Conservation (phyloP, 2,113 vertebrate genomes). For the Callaeas wilsoni region DNA sequence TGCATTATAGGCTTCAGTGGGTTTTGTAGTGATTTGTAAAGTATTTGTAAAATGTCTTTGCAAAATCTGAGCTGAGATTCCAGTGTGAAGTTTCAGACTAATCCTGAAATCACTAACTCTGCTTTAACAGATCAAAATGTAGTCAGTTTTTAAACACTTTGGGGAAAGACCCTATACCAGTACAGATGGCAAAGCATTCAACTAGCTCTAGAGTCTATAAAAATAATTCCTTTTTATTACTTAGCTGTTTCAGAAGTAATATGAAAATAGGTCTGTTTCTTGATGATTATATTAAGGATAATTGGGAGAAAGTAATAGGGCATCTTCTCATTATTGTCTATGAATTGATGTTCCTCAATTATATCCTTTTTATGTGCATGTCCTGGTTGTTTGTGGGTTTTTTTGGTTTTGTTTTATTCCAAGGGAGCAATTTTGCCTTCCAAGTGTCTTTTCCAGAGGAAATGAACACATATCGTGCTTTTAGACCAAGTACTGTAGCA, state of each 20-base stretch:
- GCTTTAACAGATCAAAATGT: background rate
- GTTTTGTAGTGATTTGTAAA: background rate
- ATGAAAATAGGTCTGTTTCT: slow-evolving; percentile 38
- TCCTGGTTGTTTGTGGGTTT: background rate
- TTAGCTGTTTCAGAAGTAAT: slow-evolving; percentile 27
- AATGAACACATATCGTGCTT: slow-evolving; percentile 10
- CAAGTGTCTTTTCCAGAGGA: background rate
- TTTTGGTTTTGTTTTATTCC: background rate
- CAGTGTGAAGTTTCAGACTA: background rate
- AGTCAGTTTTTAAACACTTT: slow-evolving; percentile 10
- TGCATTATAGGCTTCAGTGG: background rate
- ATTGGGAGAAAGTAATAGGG: slow-evolving; percentile 51
- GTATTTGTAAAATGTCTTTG: background rate
- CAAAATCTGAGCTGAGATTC: background rate
- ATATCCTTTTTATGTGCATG: background rate
- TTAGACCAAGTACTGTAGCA: background rate
- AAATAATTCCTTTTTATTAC: slow-evolving; percentile 59
- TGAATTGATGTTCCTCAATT: slow-evolving; percentile 31
- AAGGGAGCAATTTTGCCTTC: background rate
- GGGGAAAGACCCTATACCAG: background rate
- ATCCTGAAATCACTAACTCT: background rate
- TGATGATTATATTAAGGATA: slow-evolving; percentile 47
- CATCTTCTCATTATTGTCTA: slow-evolving; percentile 31
- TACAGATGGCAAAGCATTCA: slow-evolving; percentile 37
- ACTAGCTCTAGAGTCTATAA: slow-evolving; percentile 29